Evolutionary conservation across 2,888 invertebrate genomes (phyloP).

Genomic region (Neoascia interrupta): DNA sequence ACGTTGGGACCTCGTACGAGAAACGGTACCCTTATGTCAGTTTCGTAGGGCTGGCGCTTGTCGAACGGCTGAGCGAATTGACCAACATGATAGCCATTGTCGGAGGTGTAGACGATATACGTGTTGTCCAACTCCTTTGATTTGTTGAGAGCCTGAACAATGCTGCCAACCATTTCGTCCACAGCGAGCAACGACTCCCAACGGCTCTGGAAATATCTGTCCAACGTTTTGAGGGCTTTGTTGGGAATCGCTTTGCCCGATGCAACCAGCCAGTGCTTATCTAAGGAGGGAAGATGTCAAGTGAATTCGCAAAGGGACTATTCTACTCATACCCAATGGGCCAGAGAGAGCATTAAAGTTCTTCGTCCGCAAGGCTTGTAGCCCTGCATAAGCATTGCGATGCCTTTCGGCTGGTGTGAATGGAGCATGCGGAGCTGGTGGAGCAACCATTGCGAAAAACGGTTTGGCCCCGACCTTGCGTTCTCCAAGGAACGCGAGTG

Average conservation of each 20-base stretch:
- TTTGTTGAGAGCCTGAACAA: slow-evolving; percentile 82
- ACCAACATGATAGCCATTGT: slow-evolving; percentile 95
- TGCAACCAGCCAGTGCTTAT: slow-evolving; percentile 91
- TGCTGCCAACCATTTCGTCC: slow-evolving; percentile 88
- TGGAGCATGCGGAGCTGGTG: slow-evolving; percentile 93
- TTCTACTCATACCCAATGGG: slow-evolving; percentile 69
- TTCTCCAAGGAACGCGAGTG: slow-evolving; percentile 71
- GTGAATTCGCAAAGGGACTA: too few relatives aligned
- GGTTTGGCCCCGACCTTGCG: slow-evolving; percentile 64
- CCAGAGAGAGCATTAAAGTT: slow-evolving; percentile 83
- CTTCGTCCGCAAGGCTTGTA: slow-evolving; percentile 84
- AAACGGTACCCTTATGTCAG: slow-evolving; percentile 92
- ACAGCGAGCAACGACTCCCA: slow-evolving; percentile 92
- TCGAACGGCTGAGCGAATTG: slow-evolving; percentile 94
- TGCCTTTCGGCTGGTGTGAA: slow-evolving; percentile 91
- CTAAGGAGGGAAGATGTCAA: slow-evolving; percentile 78
- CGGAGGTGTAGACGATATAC: slow-evolving; percentile 91
- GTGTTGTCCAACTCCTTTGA: slow-evolving; percentile 85
- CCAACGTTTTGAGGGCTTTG: slow-evolving; percentile 82
- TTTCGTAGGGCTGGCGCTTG: slow-evolving; percentile 94
- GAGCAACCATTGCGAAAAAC: slow-evolving; percentile 92
- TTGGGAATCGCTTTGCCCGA: slow-evolving; percentile 83
- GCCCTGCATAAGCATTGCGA: slow-evolving; percentile 82
- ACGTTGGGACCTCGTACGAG: slow-evolving; percentile 87
- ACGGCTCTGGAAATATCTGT: slow-evolving; percentile 86